Base-by-base conservation (phyloP, 1,140 invertebrate genomes). In the Dryas iulia region DNA sequence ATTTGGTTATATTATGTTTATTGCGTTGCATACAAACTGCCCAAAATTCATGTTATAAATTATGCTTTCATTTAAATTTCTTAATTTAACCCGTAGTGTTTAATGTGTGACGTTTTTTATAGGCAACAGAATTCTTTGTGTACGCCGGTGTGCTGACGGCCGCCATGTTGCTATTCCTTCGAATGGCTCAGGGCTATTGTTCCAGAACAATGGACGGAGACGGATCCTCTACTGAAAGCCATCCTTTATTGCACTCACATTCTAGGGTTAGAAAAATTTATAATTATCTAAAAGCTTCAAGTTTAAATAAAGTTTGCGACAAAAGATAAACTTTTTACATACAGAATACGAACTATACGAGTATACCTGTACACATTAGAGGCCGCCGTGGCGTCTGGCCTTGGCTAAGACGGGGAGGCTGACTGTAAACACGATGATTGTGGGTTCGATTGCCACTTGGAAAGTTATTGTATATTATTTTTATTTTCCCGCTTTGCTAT, bases 91-190 rank as follows among this genome's bases (percentile, higher is more conserved):
- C 3, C 21, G 14, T 18, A 47, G n/a, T 10, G 30, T 1, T 31
- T 47, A 47, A n/a, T 56, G 24, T 56, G n/a, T 56, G 21, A 25
- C 10, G 6, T 26, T 25, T 56, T 56, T 56, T 56, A 56, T 68
- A 91, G 89, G 84, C 87, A 23, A 82, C 76, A 14, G 89, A 91
- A 58, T 89, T 87, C 69, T 89, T 91, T 70, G 83, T 86, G 10
- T 91, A 89, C 64, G 86, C 89, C 5, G 76, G 65, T 2, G 62
- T 83, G 54, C 64, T 90, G 57, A 74, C 77, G 4, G 53, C 79
- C 11, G 84, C 86, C 10, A 91, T 91, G 89, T 69, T 89, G 35
- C 11, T 84, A n/a, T 91, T 89, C 62, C 72, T 85, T 53, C 73
- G 76, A 14, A 87, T 91, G 81, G 77, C 83, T 11, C 81, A 78